A percentile compares a stretch with the other conserved stretches of the same genome.
Evolutionary conservation across 2,797 vertebrate genomes (phyloP).

Genomic region (Synaphobranchus kaupii): DNA sequence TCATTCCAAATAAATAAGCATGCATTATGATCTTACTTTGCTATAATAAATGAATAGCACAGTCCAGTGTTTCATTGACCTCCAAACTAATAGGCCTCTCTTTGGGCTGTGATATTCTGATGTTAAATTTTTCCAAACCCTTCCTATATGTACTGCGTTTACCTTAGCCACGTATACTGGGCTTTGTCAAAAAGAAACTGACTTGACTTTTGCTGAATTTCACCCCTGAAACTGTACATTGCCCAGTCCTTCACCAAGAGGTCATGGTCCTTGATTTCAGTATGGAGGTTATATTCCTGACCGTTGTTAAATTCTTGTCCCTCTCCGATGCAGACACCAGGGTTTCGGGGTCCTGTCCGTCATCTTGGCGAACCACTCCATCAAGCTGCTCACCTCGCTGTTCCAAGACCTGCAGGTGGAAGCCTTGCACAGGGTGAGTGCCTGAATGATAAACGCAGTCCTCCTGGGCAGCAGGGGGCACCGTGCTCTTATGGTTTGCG

Average conservation of each 20-base stretch:
- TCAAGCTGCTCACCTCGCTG: constrained; percentile 91
- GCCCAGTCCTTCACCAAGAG: not conserved
- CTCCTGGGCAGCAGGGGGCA: not conserved
- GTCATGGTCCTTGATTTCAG: not conserved
- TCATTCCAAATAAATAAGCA: too few species aligned
- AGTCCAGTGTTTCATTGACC: too few species aligned
- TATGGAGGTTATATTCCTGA: not conserved
- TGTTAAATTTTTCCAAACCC: too few species aligned
- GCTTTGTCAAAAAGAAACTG: too few species aligned
- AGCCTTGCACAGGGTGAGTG: constrained; percentile 86
- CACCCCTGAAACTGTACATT: too few species aligned
- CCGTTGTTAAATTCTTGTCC: not conserved
- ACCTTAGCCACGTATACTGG: too few species aligned
- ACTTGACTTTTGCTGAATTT: too few species aligned
- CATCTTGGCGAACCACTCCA: constrained; percentile 93
- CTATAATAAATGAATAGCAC: too few species aligned
- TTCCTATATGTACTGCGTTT: too few species aligned
- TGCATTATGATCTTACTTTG: too few species aligned
- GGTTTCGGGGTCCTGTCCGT: constrained; percentile 96
- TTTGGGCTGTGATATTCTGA: too few species aligned
- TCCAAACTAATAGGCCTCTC: too few species aligned
- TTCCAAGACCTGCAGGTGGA: constrained; percentile 98
- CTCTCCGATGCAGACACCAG: constrained; percentile 79
- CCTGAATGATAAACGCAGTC: not conserved
- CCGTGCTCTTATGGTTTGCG: not conserved